Evolutionary conservation across 2,797 vertebrate genomes (phyloP), one percentile per base, ranked within the genome.

Genomic region (Hylomyscus alleni): DNA sequence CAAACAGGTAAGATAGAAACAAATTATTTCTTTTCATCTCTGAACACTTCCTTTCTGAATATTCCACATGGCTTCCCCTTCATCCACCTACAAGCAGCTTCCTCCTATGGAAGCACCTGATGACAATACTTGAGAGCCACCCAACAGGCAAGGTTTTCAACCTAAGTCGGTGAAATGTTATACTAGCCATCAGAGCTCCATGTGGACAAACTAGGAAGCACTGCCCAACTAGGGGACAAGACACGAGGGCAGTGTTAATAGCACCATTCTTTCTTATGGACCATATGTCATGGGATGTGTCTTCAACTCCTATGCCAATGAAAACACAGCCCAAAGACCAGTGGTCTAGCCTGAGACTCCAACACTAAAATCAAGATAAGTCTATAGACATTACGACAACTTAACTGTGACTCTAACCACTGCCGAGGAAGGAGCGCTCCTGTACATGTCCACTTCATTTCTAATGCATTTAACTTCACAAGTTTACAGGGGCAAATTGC

Each of bases 221-320:
- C 54, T 96, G 29, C 81, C 94, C 92, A 97, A 92, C 26, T 54
- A 96, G 0, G 0, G 31, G 34, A n/a, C 34, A n/a, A 9, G 15
- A 69, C 67, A 69, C 67, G 37, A 22, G n/a, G 37, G n/a, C 69
- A 37, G 44, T 91, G 91, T 92, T 95, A 97, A 97, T n/a, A 88
- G 69, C 89, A 91, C 85, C 89, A 81, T 86, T 95, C 29, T 56
- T 37, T 1, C 34, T 20, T 72, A n/a, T 8, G 67, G 17, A 85
- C 95, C 98, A 96, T 77, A 20, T 98, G 40, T 98, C 95, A 98
- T 80, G 47, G 95, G 95, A 92, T 91, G 96, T 34, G 94, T 97
- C 98, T 73, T 91, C 92, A 96, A 80, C 85, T 96, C 52, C 94
- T 94, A 14, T 83, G 67, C 44, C 95, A 98, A 54, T 92, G 95